Evolutionary conservation across 2,888 invertebrate genomes (phyloP), one percentile per base, ranked within the genome.

Genomic region (Eupsilia transversa): DNA sequence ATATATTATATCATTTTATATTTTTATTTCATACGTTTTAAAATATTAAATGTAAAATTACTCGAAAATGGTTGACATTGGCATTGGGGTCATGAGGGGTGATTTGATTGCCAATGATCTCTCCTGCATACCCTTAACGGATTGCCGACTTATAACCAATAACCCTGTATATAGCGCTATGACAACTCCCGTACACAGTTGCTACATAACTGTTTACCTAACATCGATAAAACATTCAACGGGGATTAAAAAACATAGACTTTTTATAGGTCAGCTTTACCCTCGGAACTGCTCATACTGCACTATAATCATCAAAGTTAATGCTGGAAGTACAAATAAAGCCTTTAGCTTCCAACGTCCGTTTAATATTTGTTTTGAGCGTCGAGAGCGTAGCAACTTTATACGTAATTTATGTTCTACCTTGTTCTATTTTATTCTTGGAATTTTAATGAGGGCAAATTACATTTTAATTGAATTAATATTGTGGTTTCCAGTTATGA

Each of bases 251-350:
- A 72, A 73, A 38, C 52, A 43, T 27, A 35, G 41, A 17, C 33
- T 49, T 82, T 77, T 59, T 63, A 70, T 79, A 82, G 74, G 76
- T 74, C 75, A 75, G 60, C 23, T 60, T 65, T 33, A 46, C 43
- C 33, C 70, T 78, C 75, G 67, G 78, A 87, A 86, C 83, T 83
- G 61, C 80, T 86, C 59, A 43, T 23, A 70, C 79, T 86, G 85
- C 82, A 88, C 86, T 85, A 84, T 87, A 89, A 89, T 89, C 90
- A 88, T 93, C 90, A 91, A 92, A 92, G 91, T 91, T 93, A 92
- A 92, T 91, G 91, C 88, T 88, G 87, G 74, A 78, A 82, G 88
- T 87, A 84, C 89, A 93, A 93, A 93, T 90, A 93, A 89, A 89
- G 87, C 86, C 87, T 84, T 86, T 75, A 80, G 87, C 87, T 87